These are phyloP conservation scores for Phocoena sinus DNA, from an alignment of 2,113 vertebrate species.

Conservation along the genomic window DNA sequence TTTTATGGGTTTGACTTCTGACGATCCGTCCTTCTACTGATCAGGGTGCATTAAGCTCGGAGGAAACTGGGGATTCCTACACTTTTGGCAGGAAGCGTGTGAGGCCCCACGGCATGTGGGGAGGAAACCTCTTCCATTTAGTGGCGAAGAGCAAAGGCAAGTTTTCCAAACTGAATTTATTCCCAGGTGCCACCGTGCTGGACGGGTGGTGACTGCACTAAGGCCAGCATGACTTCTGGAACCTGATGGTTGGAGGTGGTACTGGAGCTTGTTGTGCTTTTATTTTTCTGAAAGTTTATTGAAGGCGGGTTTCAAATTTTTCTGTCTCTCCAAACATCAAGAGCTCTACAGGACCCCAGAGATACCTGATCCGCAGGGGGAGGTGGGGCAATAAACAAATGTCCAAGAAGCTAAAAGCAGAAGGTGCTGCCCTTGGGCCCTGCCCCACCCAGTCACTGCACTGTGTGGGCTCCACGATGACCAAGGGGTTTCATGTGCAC, in stretches of 20 bases:
- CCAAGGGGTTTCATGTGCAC: fast-evolving
- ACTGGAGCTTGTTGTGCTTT: not conserved
- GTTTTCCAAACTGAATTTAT: not conserved
- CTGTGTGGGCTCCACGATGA: not conserved
- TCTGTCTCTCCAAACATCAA: not conserved
- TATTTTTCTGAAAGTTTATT: not conserved
- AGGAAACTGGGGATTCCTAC: not conserved
- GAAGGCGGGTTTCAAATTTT: not conserved
- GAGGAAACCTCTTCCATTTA: not conserved
- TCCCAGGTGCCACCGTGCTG: not conserved
- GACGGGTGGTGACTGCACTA: not conserved
- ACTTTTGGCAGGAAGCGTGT: not conserved
- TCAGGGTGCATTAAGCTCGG: not conserved
- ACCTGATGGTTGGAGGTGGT: not conserved
- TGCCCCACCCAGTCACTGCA: no score
- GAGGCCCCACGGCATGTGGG: not conserved
- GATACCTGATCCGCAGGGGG: not conserved
- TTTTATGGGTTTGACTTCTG: conserved; percentile 1
- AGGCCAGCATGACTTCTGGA: not conserved
- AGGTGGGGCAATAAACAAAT: not conserved
- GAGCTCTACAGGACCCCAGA: not conserved
- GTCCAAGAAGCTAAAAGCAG: not conserved
- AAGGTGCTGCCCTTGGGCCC: not conserved
- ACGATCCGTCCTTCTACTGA: not conserved
- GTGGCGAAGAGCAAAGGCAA: not conserved